phyloP scores from a whole-genome alignment of 1,140 invertebrate species.

The Calliphora vicina region DNA sequence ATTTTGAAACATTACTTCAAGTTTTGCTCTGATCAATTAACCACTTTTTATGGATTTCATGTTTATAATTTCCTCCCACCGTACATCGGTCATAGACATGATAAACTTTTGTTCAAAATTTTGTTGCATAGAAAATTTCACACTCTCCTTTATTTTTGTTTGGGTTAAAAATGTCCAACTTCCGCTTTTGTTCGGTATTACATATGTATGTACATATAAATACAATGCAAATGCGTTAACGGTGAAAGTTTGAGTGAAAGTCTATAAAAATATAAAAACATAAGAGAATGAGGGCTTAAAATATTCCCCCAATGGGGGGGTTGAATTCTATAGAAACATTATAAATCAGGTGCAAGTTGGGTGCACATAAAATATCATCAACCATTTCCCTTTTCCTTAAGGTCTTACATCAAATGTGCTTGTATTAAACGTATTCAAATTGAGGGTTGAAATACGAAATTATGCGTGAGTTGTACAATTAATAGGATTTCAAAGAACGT shows the following conservation, averaged over 20 bases:
- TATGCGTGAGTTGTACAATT: not conserved
- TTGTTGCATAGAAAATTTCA: not conserved
- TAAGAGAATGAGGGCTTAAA: not conserved
- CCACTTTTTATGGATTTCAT: too few species aligned
- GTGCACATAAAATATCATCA: not conserved
- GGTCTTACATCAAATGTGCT: not conserved
- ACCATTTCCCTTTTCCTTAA: not conserved
- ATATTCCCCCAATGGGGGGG: too few species aligned
- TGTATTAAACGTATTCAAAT: not conserved
- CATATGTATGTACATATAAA: not conserved
- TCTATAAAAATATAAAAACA: not conserved
- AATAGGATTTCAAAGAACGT: not conserved
- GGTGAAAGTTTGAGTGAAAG: not conserved
- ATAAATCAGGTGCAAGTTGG: conserved; percentile 3
- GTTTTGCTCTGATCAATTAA: too few species aligned
- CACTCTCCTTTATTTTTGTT: not conserved
- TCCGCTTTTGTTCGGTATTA: not conserved
- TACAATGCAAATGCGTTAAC: not conserved
- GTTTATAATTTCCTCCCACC: too few species aligned
- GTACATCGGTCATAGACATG: not conserved
- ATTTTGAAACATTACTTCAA: too few species aligned
- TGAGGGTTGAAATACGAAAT: not conserved
- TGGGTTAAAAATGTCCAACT: conserved; percentile 5
- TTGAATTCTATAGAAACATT: not conserved
- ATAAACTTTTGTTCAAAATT: not conserved